Evolutionary conservation across 2,113 vertebrate species (phyloP), one percentile per base, ranked within the genome.

Genomic region (Sminthopsis crassicaudata): DNA sequence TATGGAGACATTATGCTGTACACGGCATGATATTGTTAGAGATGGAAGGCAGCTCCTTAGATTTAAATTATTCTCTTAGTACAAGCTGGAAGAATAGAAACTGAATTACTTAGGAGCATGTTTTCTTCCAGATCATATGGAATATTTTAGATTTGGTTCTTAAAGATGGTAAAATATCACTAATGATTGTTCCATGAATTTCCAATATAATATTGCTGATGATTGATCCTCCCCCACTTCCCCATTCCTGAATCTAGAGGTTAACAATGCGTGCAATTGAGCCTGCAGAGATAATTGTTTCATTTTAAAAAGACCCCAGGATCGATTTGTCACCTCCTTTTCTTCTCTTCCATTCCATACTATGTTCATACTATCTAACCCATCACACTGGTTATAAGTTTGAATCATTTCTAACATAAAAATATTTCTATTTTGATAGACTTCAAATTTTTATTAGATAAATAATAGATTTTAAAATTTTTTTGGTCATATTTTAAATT

Each of bases 81-180:
- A 67, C 48, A 67, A 90, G 42, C 30, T 94, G 89, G 42, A 97
- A 67, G 88, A 91, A 91, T 14, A 76, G 94, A 96, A 92, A 54
- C 84, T 91, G 88, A 93, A 52, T 93, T 93, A 90, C 16, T 95
- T 92, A 92, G 94, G 60, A 88, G 67, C 67, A 0, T 91, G 27
- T 51, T 92, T 97, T 52, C 91, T 93, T 95, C 92, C 92, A 84
- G 55, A 51, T 94, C 53, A 92, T 93, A 89, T 84, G 90, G 90
- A 51, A 95, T 91, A 46, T 92, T 93, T 97, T 91, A 90, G 26
- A 95, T 92, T 89, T 97, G 94, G 90, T 91, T 94, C 94, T 96
- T 94, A 93, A 53, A 95, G 60, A 26, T 42, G 93, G 93, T 94
- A 97, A 95, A 93, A 89, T 94, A 94, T 92, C 92, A 42, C 55